Conservation (phyloP, 2,113 vertebrate species). For the Halichoeres trimaculatus region DNA sequence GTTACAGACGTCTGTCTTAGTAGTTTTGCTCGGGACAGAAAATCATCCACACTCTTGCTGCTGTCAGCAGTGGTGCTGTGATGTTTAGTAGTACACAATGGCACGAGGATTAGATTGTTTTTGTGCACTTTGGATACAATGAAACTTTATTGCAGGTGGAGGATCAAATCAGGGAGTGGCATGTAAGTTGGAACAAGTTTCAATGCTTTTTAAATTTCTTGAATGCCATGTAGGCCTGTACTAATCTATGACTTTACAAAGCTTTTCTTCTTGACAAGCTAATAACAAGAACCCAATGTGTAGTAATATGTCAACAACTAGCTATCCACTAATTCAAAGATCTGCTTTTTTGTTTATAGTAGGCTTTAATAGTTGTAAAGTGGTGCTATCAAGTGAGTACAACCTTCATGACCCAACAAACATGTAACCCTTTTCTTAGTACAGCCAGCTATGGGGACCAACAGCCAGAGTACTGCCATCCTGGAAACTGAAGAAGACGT, state of each 20-base stretch:
- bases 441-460: constrained; percentile 23
- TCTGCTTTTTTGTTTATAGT: neutral
- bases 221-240: too few species aligned
- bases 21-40: constrained; percentile 28
- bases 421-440: neutral
- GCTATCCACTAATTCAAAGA: neutral
- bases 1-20: constrained; percentile 40
- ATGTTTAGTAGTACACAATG: neutral
- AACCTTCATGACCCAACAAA: neutral
- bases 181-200: constrained; percentile 45
- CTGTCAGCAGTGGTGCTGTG: constrained; percentile 45
- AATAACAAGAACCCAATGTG: neutral
- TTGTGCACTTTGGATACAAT: constrained; percentile 16
- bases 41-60: constrained; percentile 25
- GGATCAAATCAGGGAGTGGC: constrained; percentile 14
- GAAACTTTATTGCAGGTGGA: neutral
- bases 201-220: constrained; percentile 14
- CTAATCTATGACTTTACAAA: neutral
- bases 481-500: constrained; percentile 53
- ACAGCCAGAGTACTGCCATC: constrained; percentile 28
- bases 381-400: neutral
- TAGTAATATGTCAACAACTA: neutral
- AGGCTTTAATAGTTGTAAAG: neutral
- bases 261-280: neutral
- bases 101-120: neutral